Evolutionary conservation across 2,113 vertebrate species (phyloP), one percentile per base, ranked within the genome.

Genomic region (Opisthocomus hoazin): DNA sequence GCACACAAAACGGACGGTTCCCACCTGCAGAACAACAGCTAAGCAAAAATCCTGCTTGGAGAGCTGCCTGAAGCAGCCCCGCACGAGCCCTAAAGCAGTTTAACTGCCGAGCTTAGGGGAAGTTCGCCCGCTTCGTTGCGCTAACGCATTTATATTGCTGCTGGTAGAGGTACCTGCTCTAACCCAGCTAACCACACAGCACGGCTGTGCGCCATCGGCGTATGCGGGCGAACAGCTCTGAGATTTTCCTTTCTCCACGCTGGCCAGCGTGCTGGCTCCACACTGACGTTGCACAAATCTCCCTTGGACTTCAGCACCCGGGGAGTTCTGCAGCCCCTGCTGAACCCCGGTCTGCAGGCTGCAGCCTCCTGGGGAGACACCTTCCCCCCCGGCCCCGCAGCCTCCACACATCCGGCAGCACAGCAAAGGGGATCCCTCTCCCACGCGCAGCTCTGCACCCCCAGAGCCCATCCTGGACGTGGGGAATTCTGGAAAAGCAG

Each of bases 171-270:
- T 10, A 89, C 32, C 24, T 0, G 0, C 83, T 65, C 43, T 78
- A 83, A 70, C 36, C 22, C 66, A 60, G 57, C 53, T 64, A 75
- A 75, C 36, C 79, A 68, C 39, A 8, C 45, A 37, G 65, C 70
- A 50, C 2, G 0, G 32, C 41, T 9, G 0, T 17, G 43, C 0
- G 1, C 16, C 5, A 0, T 39, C 4, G 1, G 34, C 2, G 0
- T 30, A 51, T 51, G 34, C 54, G 23, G 21, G 7, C 1, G 0
- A 78, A 32, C 64, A 61, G 36, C 46, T 66, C 63, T 2, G 11
- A 36, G 34, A 36, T 56, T 48, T 77, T 32, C 39, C 39, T 45
- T 32, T 12, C 63, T 61, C 69, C 3, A 0, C 19, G 14, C 50
- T 61, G 78, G 39, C 34, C 57, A 45, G 57, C 0, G 0, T 41